Conservation (phyloP, 2,888 invertebrate species). For the Cyclophora albipunctata region DNA sequence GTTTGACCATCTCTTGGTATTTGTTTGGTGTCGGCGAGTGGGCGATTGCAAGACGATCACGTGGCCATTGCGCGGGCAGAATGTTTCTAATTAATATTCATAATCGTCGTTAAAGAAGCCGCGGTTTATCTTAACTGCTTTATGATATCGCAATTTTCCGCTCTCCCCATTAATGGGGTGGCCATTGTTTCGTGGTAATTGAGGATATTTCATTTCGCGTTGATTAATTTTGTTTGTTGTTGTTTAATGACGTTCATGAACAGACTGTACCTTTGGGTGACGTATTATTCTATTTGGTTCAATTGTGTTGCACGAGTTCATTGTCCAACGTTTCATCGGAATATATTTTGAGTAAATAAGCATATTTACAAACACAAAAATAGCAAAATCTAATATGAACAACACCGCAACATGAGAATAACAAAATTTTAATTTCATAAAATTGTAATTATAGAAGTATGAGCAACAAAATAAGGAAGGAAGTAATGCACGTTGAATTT, state of each 20-base stretch:
- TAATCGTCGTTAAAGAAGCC: constrained; percentile 45
- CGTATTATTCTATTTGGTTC: neutral
- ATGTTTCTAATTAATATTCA: constrained; percentile 43
- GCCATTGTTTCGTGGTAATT: constrained; percentile 19
- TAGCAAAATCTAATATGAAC: too few relatives aligned
- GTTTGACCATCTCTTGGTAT: too few relatives aligned
- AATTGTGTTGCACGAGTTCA: neutral
- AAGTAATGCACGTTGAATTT: too few relatives aligned
- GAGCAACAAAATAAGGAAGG: neutral
- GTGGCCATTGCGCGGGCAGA: neutral
- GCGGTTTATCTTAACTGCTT: constrained; percentile 36
- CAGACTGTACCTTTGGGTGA: constrained; percentile 1
- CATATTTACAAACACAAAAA: too few relatives aligned
- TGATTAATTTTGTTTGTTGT: constrained; percentile 21
- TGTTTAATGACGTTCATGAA: constrained; percentile 15
- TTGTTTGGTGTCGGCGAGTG: neutral
- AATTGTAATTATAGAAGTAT: neutral
- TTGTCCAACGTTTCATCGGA: neutral
- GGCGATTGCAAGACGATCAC: neutral
- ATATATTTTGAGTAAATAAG: neutral
- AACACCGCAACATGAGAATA: too few relatives aligned
- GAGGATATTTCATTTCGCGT: constrained; percentile 20
- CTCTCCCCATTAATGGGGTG: constrained; percentile 9
- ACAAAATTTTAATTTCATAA: neutral
- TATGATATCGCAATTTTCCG: constrained; percentile 32